A percentile compares a stretch with the other conserved stretches of the same genome.
Conservation (phyloP, 2,888 invertebrate species). For the Beris chalybata region DNA sequence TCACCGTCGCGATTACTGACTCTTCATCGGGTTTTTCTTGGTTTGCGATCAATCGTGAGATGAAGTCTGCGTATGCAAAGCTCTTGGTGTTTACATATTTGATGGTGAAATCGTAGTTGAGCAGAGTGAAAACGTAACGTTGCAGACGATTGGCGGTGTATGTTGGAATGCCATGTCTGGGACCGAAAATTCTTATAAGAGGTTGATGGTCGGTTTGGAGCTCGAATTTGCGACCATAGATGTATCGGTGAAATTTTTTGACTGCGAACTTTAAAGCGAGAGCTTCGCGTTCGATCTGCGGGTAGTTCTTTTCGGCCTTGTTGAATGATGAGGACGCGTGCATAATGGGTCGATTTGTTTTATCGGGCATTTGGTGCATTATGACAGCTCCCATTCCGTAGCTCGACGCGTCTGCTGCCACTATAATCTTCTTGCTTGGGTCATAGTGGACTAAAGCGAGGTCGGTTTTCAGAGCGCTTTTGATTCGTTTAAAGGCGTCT, state of each 20-base stretch:
- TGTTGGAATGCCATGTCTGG: constrained; percentile 42
- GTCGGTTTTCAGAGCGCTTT: not conserved
- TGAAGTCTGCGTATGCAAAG: not conserved
- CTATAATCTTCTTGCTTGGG: not conserved
- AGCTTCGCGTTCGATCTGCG: constrained; percentile 46
- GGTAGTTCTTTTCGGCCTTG: constrained; percentile 45
- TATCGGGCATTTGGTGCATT: constrained; percentile 42
- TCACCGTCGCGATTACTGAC: not conserved
- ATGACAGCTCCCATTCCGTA: constrained; percentile 37
- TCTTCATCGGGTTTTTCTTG: not conserved
- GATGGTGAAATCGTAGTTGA: constrained; percentile 41
- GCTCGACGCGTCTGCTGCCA: not conserved
- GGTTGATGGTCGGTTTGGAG: constrained; percentile 42
- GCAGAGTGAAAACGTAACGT: constrained; percentile 40
- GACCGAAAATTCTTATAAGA: constrained; percentile 45
- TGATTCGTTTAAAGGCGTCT: not conserved
- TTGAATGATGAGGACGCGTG: constrained; percentile 46
- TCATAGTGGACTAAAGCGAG: not conserved
- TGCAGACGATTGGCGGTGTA: constrained; percentile 40
- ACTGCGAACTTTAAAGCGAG: constrained; percentile 45
- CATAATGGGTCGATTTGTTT: constrained; percentile 44
- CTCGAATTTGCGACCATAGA: constrained; percentile 47
- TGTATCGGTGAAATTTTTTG: constrained; percentile 46
- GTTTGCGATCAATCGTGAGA: not conserved
- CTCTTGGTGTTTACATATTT: not conserved